Conservation (phyloP, 1,140 invertebrate genomes). For the Dufourea novaeangliae region DNA sequence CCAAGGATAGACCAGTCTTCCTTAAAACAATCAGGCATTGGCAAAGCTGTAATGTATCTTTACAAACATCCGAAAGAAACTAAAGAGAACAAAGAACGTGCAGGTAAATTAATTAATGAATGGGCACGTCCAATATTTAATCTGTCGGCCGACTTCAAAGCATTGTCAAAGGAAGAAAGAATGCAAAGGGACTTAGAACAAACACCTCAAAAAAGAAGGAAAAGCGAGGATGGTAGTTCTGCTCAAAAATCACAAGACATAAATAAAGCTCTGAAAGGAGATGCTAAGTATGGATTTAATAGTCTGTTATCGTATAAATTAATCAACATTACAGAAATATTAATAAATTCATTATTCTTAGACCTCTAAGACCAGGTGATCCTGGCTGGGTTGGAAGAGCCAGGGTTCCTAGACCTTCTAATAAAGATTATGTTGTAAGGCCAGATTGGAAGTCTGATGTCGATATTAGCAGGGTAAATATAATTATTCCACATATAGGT, state of each 20-base stretch:
- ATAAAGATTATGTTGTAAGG: conserved; percentile 97
- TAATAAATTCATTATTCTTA: conserved; percentile 59
- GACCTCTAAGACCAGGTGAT: conserved; percentile 92
- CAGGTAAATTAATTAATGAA: conserved; percentile 96
- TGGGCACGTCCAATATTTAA: conserved; percentile 99
- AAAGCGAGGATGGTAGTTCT: conserved; percentile 79
- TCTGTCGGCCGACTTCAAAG: conserved; percentile 97
- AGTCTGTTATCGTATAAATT: not conserved
- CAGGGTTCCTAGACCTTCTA: conserved; percentile 96
- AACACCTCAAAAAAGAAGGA: conserved; percentile 87
- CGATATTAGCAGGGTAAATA: conserved; percentile 89
- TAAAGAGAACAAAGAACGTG: conserved; percentile 94
- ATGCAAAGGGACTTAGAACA: conserved; percentile 95
- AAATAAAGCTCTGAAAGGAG: conserved; percentile 83
- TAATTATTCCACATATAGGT: not conserved
- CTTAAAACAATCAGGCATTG: conserved; percentile 96
- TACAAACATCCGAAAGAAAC: conserved; percentile 99
- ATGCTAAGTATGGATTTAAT: conserved; percentile 82
- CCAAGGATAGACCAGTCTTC: conserved; percentile 93
- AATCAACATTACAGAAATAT: not conserved
- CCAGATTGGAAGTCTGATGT: conserved; percentile 95
- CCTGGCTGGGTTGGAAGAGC: conserved; percentile 97
- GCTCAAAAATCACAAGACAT: conserved; percentile 82
- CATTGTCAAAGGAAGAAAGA: conserved; percentile 91
- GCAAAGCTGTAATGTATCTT: conserved; percentile 99